Base-by-base conservation (phyloP, 2,113 vertebrate species). In the Thalassarche chlororhynchos region DNA sequence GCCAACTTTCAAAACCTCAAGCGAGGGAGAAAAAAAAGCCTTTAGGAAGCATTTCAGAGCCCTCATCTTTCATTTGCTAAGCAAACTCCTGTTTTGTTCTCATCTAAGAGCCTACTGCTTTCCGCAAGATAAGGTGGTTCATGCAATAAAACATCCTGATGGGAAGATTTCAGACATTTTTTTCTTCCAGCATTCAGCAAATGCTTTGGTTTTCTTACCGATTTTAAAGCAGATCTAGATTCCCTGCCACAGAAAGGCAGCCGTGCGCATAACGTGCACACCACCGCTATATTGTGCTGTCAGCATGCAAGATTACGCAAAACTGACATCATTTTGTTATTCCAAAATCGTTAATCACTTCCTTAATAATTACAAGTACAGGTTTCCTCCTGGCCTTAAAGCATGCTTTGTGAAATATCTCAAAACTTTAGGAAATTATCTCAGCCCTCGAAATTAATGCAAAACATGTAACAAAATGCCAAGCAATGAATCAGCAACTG, bases 221-320 rank as follows among this genome's bases (percentile, higher is more conserved):
- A 87, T 74, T 92, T 87, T 76, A 49, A 79, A 90, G 97, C 64
- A 44, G 87, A 77, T 68, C 68, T 28, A 46, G 86, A 91, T 49
- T 91, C 78, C 42, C 42, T 94, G 79, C 71, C 76, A 90, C 75
- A 82, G 87, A 90, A 88, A 95, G 84, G 90, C 92, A 96, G 83
- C 75, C 78, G 12, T 34, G 70, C 18, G 2, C 75, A 6, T 68
- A 90, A 93, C 1, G 8, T 44, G 86, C 88, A 61, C 85, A 75
- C 46, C 29, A 76, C 66, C 38, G 20, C 76, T 69, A 11, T 69
- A 11, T 6, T 46, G 70, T 36, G 57, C 74, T 70, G 87, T 55
- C 93, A 93, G 97, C 83, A 64, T 0, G 7, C 70, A 40, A 65
- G n/a, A 51, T 51, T 34, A 70, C 14, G 26, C 29, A 68, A 34